These are phyloP conservation scores for Argynnis bischoffii DNA, from an alignment of 2,888 invertebrate species.

Conservation along the genomic window DNA sequence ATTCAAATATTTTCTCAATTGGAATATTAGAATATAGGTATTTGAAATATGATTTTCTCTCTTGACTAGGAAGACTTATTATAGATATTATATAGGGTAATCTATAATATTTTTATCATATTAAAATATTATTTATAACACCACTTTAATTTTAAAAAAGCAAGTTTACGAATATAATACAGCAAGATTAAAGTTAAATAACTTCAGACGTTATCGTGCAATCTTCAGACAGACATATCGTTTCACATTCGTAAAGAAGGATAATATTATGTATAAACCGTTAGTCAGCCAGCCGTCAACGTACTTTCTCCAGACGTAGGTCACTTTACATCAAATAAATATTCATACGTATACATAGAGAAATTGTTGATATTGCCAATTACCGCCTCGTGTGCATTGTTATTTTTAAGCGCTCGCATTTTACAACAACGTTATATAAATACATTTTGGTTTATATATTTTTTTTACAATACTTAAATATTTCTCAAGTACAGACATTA, in stretches of 20 bases:
- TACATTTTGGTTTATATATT: too few relatives aligned
- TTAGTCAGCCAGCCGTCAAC: slow-evolving; percentile 21
- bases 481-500: too few relatives aligned
- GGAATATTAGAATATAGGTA: too few relatives aligned
- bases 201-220: neutral
- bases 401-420: neutral
- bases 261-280: slow-evolving; percentile 18
- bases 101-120: too few relatives aligned
- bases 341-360: slow-evolving; percentile 24
- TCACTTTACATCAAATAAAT: slow-evolving; percentile 27
- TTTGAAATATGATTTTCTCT: too few relatives aligned
- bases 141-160: too few relatives aligned
- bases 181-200: neutral
- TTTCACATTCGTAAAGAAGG: slow-evolving; percentile 11
- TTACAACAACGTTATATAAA: neutral
- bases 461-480: too few relatives aligned
- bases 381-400: slow-evolving; percentile 3
- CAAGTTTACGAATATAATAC: neutral
- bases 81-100: too few relatives aligned
- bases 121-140: too few relatives aligned
- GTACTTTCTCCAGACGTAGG: slow-evolving; percentile 21
- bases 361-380: slow-evolving; percentile 24
- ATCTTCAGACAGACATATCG: slow-evolving; percentile 9
- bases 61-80: too few relatives aligned
- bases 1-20: too few relatives aligned